phyloP scores from a whole-genome alignment of 2,888 invertebrate genomes.

The Himalopsyche tibetana region DNA sequence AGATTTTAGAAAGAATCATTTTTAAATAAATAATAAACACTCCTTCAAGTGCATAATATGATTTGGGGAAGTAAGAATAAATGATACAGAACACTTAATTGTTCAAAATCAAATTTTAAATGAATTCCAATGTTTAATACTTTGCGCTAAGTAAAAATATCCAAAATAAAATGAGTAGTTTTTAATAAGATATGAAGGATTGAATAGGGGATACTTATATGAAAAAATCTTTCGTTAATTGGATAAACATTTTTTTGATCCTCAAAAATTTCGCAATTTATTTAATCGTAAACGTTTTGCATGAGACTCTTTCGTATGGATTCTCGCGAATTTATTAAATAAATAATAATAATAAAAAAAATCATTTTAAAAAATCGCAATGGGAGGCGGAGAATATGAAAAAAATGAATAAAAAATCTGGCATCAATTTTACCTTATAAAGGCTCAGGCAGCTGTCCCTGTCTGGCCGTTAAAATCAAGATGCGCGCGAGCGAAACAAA shows the following conservation, averaged over 20 bases:
- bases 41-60: no score
- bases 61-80: no score
- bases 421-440: conserved; percentile 60
- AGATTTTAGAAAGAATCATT: no score
- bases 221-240: no score
- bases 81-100: no score
- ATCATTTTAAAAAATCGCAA: conserved; percentile 57
- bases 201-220: no score
- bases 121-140: no score
- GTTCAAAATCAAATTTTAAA: no score
- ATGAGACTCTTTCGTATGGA: neutral
- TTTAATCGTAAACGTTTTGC: neutral
- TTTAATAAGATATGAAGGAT: no score
- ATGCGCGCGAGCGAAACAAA: conserved; percentile 50
- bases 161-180: no score
- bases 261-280: conserved; percentile 3
- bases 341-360: conserved; percentile 47
- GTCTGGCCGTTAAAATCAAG: conserved; percentile 56
- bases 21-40: no score
- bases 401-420: conserved; percentile 59
- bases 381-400: conserved; percentile 62
- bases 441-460: conserved; percentile 48
- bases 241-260: neutral
- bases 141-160: no score
- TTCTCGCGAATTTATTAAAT: conserved; percentile 3